Evolutionary conservation across 2,113 vertebrate genomes (phyloP), one percentile per base, ranked within the genome.

Genomic region (Cavia aperea): DNA sequence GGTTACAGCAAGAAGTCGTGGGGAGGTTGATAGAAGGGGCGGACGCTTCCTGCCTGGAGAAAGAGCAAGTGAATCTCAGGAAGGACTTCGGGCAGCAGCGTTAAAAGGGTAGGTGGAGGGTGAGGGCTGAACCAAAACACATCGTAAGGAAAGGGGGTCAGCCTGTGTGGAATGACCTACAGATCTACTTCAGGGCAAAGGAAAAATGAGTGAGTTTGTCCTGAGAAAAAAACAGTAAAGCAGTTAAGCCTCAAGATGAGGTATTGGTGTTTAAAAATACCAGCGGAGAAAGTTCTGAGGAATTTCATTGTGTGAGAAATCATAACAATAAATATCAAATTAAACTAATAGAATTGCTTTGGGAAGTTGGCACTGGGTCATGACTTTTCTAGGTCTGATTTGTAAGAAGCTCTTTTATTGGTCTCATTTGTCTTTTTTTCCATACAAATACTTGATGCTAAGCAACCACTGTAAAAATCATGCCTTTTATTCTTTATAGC

Each of bases 401-500:
- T 95, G 86, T 93, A 94, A 93, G 93, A 81, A 94, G 54, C 88
- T 85, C 9, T 85, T 95, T 96, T 96, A 96, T 94, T 94, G 86
- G 81, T 62, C 33, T 56, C 91, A 89, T 96, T 94, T 95, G 88
- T 97, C 96, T 95, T 94, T 91, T 51, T 86, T 54, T 88, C 90
- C 89, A 85, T 94, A n/a, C 43, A 95, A 94, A 73, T 89, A 65
- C 88, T 91, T 72, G 95, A 93, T 94, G 92, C 92, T 96, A 94
- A 95, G 95, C 94, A 95, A 93, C 93, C 8, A 0, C 79, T 94
- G 46, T 92, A 89, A 94, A 89, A 96, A 89, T 81, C 88, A 91
- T 88, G 82, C 54, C 31, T 93, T 86, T 68, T 56, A 66, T 81
- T 73, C 77, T 94, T 91, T 63, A 87, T 91, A 66, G 86, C 81